Evolutionary conservation across 2,113 vertebrate species (phyloP).

Genomic region (Cariama cristata): DNA sequence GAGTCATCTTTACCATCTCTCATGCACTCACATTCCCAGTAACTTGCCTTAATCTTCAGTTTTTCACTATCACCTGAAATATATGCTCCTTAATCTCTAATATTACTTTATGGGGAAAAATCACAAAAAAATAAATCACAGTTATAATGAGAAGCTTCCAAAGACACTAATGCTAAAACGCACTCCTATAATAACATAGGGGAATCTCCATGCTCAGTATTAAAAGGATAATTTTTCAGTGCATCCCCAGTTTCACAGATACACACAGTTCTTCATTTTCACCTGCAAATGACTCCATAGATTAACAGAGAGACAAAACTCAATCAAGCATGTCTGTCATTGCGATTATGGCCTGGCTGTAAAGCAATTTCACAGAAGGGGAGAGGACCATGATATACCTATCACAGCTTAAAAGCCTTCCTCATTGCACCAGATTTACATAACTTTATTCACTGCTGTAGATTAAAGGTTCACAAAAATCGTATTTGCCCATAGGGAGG

Average conservation of each 20-base stretch:
- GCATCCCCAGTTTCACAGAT: background rate
- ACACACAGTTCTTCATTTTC: conserved; percentile 41
- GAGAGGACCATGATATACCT: background rate
- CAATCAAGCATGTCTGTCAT: conserved; percentile 57
- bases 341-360: conserved; percentile 10
- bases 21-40: background rate
- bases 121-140: conserved; percentile 42
- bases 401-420: conserved; percentile 14
- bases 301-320: conserved; percentile 61
- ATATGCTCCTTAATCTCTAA: conserved; percentile 34
- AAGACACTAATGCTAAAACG: conserved; percentile 21
- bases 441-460: background rate
- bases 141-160: conserved; percentile 43
- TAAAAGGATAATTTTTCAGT: conserved; percentile 41
- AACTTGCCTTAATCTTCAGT: conserved; percentile 20
- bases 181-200: conserved; percentile 1
- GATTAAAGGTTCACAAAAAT: background rate
- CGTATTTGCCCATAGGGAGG: background rate
- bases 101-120: conserved; percentile 30
- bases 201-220: background rate
- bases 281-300: conserved; percentile 42
- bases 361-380: conserved; percentile 55
- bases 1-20: conserved; percentile 41
- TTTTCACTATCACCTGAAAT: conserved; percentile 54
- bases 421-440: conserved; percentile 15